Evolutionary conservation across 2,888 invertebrate genomes (phyloP), one percentile per base, ranked within the genome.

Genomic region (Carcina quercana): DNA sequence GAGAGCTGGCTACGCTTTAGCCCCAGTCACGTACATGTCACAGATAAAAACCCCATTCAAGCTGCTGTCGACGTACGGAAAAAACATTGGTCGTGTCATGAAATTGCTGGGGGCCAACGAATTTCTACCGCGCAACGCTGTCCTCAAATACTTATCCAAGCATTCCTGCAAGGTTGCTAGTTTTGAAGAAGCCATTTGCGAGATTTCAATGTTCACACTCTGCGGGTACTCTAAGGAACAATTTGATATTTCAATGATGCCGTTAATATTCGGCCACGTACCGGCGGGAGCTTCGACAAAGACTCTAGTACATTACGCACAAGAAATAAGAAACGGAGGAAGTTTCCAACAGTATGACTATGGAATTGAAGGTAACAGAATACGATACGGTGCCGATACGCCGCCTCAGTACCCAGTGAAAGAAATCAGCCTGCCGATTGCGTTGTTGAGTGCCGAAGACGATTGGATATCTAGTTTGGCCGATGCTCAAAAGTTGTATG

Each of bases 261-360:
- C 61, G 3, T 58, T 56, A 27, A 38, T 78, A 7, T 29, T 70
- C 2, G 56, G 64, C 30, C 67, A 74, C 27, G 46, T 69, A 1
- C 75, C 78, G 1, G 68, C 75, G 2, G 78, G 78, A 2, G 65
- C 58, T 10, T 78, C 78, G 0, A 64, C 66, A 0, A 53, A 67
- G 22, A 78, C 75, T 2, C 53, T 78, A 20, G 24, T 69, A 19
- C 78, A 78, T 38, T 78, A 67, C 25, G 56, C 62, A n/a, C 66
- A 72, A 40, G 29, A 71, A 21, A 43, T 61, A 1, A 54, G 55
- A 20, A 68, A 42, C 41, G 62, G 59, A 8, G 67, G 60, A 39
- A n/a, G n/a, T n/a, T 75, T 78, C 44, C 73, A 76, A 37, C 57
- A 39, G 37, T 74, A 43, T 37, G 50, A 59, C 19, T 34, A 58